Conservation (phyloP, 2,113 vertebrate species). For the Gallinago jamesoni region DNA sequence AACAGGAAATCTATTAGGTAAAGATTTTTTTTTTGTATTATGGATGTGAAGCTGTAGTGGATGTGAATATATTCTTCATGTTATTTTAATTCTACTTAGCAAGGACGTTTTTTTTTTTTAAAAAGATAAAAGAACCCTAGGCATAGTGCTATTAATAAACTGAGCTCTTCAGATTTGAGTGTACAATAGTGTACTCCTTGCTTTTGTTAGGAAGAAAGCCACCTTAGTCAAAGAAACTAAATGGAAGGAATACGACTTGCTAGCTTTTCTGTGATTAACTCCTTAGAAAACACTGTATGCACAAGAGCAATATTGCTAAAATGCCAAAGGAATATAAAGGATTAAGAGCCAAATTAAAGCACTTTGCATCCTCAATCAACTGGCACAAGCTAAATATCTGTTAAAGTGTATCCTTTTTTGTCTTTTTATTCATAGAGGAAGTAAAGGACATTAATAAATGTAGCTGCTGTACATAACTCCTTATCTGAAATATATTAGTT, state of each 20-base stretch:
- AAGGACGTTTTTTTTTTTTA: neutral
- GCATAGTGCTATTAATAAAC: neutral
- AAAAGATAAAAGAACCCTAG: neutral
- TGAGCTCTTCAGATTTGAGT: neutral
- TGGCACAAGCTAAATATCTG: neutral
- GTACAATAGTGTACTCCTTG: neutral
- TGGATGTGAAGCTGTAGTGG: neutral
- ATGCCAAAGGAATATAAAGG: neutral
- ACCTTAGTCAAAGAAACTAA: constrained; percentile 15
- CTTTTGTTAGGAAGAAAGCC: neutral
- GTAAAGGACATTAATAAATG: neutral
- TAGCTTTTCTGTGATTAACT: neutral
- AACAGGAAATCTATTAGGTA: neutral
- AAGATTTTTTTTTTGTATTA: neutral
- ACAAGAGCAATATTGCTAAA: neutral
- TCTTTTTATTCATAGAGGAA: neutral
- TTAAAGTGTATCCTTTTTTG: neutral
- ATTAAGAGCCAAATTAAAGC: neutral
- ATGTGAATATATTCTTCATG: neutral
- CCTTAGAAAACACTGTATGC: neutral
- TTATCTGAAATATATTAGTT: neutral
- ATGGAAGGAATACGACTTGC: neutral
- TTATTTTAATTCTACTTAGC: neutral
- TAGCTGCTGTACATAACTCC: neutral
- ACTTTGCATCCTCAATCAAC: neutral